Conservation (phyloP, 2,888 invertebrate genomes). For the Drosophila buzzatii region DNA sequence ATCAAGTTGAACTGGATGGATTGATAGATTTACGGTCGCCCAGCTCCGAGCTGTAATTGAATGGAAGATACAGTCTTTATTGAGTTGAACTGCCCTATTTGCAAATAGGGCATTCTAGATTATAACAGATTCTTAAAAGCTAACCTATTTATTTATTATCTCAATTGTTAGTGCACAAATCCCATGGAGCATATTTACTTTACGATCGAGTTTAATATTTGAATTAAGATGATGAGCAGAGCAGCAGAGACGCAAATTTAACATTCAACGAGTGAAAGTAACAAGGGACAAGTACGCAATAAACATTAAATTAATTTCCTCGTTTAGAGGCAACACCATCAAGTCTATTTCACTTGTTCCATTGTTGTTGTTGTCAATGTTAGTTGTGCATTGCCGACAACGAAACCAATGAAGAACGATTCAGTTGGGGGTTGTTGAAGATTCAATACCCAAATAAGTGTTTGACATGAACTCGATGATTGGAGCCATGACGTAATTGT, state of each 20-base stretch:
- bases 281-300: conserved; percentile 19
- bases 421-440: background rate
- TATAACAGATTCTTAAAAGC: no score
- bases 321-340: conserved; percentile 27
- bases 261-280: background rate
- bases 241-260: background rate
- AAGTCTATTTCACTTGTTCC: conserved; percentile 26
- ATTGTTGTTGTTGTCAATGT: conserved; percentile 5
- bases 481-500: background rate
- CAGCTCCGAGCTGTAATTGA: background rate
- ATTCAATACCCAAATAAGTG: background rate
- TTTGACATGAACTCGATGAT: background rate
- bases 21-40: background rate
- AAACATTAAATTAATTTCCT: conserved; percentile 59
- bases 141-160: no score
- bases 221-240: background rate
- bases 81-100: no score
- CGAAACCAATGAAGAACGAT: background rate
- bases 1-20: background rate
- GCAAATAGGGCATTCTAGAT: no score
- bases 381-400: conserved; percentile 47
- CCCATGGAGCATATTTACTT: background rate
- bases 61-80: background rate
- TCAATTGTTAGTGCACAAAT: no score
- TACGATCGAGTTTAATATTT: background rate